Base-by-base conservation (phyloP, 37 sponge, comb jelly and placozoan species). In the Cliona cf. orientalis region DNA sequence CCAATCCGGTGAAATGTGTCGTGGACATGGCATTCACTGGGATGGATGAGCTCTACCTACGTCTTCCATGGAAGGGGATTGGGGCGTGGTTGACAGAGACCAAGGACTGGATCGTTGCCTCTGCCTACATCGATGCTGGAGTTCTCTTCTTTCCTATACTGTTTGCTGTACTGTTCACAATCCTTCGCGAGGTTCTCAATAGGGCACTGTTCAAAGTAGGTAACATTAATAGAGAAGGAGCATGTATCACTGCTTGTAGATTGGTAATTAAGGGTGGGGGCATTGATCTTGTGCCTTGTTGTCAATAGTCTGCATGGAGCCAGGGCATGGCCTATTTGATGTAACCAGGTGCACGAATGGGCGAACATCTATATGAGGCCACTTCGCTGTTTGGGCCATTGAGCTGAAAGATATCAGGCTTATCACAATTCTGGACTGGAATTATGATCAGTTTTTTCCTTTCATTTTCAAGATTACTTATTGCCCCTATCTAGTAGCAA, bases 31-130 rank as follows among this genome's bases (percentile, higher is more conserved):
- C 38, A 0, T 12, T 9, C 17, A 59, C 58, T 33, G 59, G 57
- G 0, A 14, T 42, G 37, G 44, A 1, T 19, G 85, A 84, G 58
- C 23, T 36, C 5, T 12, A 32, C 32, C 45, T 21, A 0, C 44
- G 88, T 45, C 40, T 73, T 19, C 88, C 88, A 0, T 74, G 82
- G 75, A 68, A 81, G 33, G 88, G 82, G 22, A 17, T 88, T 25
- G 82, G 81, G 35, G 40, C 29, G 45, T 90, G 84, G 90, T 35
- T 90, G 66, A 42, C 2, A 23, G 80, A 84, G 49, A 74, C 80
- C 1, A 67, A 75, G 69, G 74, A 83, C 35, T 73, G 69, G 76
- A 72, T 84, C 35, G 43, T 41, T 61, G 1, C 17, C 1, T 67
- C 40, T 26, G 6, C 41, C n/a, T 63, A 74, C 58, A 19, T 72